Conservation (phyloP, 2,888 invertebrate genomes). For the Melanophora roralis region DNA sequence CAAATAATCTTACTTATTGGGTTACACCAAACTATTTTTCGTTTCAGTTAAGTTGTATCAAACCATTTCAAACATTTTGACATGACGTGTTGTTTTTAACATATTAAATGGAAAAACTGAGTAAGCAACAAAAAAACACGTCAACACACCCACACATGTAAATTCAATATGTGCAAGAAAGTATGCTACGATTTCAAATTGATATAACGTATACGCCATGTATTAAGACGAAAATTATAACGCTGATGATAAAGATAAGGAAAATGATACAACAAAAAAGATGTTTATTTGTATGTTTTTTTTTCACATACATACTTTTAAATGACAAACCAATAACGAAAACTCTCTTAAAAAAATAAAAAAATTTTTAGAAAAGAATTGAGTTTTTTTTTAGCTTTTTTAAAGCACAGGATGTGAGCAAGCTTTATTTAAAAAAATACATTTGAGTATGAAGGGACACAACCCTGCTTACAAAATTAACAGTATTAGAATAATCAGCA, state of each 20-base stretch:
- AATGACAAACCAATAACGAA: conserved; percentile 51
- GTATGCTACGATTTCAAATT: conserved; percentile 23
- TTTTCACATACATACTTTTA: background rate
- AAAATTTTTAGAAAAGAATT: conserved; percentile 36
- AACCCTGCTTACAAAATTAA: conserved; percentile 6
- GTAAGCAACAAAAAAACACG: background rate
- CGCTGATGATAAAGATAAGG: conserved; percentile 11
- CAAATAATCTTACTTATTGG: background rate
- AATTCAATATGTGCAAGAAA: conserved; percentile 4
- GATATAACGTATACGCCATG: conserved; percentile 58
- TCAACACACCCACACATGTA: background rate
- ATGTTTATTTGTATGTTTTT: too few relatives aligned
- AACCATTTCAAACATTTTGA: conserved; percentile 30
- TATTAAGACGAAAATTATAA: conserved; percentile 19
- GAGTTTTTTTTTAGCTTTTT: conserved; percentile 1
- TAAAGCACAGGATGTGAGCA: background rate
- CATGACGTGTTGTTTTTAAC: conserved; percentile 32
- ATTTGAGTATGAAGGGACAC: conserved; percentile 6
- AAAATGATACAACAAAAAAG: conserved; percentile 37
- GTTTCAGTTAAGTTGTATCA: conserved; percentile 21
- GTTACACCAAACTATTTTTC: conserved; percentile 11
- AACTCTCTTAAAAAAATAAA: background rate
- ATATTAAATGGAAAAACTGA: conserved; percentile 34
- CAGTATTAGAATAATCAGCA: conserved; percentile 15
- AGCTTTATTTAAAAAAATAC: background rate